Evolutionary conservation across 2,888 invertebrate species (phyloP).

Genomic region (Ditylenchus weischeri): DNA sequence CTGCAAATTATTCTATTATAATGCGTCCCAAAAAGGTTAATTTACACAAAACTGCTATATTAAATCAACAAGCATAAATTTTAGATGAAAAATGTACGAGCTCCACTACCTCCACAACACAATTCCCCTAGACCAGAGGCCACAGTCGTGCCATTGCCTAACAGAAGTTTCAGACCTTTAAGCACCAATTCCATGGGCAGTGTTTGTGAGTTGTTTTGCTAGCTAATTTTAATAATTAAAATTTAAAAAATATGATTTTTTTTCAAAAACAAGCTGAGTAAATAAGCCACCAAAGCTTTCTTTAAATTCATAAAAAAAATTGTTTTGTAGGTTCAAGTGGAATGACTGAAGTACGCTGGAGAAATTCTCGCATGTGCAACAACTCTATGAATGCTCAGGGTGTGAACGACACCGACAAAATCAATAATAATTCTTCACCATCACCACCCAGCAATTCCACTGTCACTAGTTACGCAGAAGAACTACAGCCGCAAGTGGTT

Average conservation of each 20-base stretch:
- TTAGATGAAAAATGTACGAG: slow-evolving; percentile 15
- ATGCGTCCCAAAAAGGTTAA: slow-evolving; percentile 34
- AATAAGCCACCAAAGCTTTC: too few species aligned
- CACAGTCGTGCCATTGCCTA: neutral
- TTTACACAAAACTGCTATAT: neutral
- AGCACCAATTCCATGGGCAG: slow-evolving; percentile 25
- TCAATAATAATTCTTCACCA: neutral
- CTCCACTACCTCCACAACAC: slow-evolving; percentile 17
- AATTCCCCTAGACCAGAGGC: neutral
- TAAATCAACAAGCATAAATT: neutral
- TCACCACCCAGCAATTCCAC: slow-evolving; percentile 17
- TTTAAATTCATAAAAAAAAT: neutral
- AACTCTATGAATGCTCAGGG: neutral
- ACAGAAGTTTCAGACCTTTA: slow-evolving; percentile 17
- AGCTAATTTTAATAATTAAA: neutral
- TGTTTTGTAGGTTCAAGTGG: slow-evolving; percentile 45
- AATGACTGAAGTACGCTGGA: slow-evolving; percentile 50
- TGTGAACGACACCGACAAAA: slow-evolving; percentile 1
- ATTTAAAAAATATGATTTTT: too few species aligned
- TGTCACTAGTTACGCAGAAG: slow-evolving; percentile 44
- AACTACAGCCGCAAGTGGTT: slow-evolving; percentile 51
- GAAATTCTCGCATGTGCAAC: slow-evolving; percentile 37
- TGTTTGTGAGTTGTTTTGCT: slow-evolving; percentile 28
- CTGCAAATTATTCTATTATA: slow-evolving; percentile 18
- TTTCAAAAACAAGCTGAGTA: too few species aligned